These are phyloP conservation scores for Norana najaformis DNA, from an alignment of 2,888 invertebrate genomes.

Conservation along the genomic window DNA sequence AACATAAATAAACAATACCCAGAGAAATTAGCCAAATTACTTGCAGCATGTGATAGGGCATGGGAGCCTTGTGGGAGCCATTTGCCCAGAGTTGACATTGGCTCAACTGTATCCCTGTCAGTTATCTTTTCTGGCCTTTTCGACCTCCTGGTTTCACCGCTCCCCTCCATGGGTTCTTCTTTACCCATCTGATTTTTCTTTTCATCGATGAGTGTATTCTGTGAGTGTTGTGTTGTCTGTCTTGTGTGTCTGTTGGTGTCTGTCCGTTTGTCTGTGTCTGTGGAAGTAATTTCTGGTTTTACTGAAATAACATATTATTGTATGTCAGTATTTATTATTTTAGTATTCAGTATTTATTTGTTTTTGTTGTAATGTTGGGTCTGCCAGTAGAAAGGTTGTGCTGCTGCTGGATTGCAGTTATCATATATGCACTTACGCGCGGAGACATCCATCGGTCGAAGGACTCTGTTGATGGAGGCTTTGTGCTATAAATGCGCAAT, in stretches of 20 bases:
- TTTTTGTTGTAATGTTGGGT: neutral
- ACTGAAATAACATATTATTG: neutral
- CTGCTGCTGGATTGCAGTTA: neutral
- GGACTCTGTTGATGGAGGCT: neutral
- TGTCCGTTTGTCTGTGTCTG: too few relatives aligned
- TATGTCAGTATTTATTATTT: conserved; percentile 5
- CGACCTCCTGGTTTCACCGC: too few relatives aligned
- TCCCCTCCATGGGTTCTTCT: too few relatives aligned
- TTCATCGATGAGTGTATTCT: too few relatives aligned
- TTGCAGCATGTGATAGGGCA: neutral
- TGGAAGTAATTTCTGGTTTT: neutral
- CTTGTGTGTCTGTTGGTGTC: too few relatives aligned
- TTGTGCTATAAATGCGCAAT: neutral
- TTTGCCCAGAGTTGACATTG: too few relatives aligned
- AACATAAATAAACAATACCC: conserved; percentile 13
- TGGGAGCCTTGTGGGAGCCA: neutral
- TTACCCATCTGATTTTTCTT: too few relatives aligned
- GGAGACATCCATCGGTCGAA: too few relatives aligned
- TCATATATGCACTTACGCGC: neutral
- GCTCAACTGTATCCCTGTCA: too few relatives aligned
- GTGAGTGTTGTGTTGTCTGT: too few relatives aligned
- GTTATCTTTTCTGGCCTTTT: too few relatives aligned
- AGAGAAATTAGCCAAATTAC: conserved; percentile 7
- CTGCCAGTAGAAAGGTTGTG: neutral
- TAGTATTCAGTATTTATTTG: neutral